Base-by-base conservation (phyloP, 2,113 vertebrate species). In the Hippoglossus stenolepis region DNA sequence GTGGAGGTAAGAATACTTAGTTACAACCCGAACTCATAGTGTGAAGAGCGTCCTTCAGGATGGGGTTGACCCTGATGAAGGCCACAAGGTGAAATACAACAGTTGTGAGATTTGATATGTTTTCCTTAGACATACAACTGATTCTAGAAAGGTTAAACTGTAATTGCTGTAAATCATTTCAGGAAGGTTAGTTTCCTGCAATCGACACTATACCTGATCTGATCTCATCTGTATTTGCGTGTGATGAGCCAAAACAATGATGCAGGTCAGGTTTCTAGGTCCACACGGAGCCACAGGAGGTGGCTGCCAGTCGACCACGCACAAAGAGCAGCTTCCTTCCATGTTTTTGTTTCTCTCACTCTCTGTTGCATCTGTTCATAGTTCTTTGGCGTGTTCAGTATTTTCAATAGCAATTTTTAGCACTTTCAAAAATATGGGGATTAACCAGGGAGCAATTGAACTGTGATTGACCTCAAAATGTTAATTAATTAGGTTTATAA, bases 401-500 rank as follows among this genome's bases (percentile, higher is more conserved):
- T 77, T 68, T 65, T 61, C 58, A 73, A 56, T 31, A 3, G 12
- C 56, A 58, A 26, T 24, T 58, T 14, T 58, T 1, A 40, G 12
- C 59, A 47, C 51, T 75, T 11, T 35, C 20, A 28, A 2, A 23
- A 40, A 40, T 11, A 9, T 40, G 10, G 38, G 2, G 40, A 60
- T 58, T n/a, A 60, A 38, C 67, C 2, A 17, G 73, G 77, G 82
- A 84, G 64, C 35, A 26, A 24, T 75, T 86, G 77, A 79, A 73
- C 80, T 65, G 56, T 17, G 10, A 20, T 67, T 75, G 75, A 82
- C 83, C 83, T 75, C 11, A 11, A 65, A 64, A 65, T 20, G 7
- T 28, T 75, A 65, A 85, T 84, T 89, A 84, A 85, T 85, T 59
- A 59, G 53, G 12, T 63, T 57, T 70, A 68, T 84, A 67, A 85